Percentiles rank a stretch among this genome's conserved stretches.
These are phyloP conservation scores for Erythrocebus patas DNA, from an alignment of 2,113 vertebrate genomes.

Conservation along the genomic window DNA sequence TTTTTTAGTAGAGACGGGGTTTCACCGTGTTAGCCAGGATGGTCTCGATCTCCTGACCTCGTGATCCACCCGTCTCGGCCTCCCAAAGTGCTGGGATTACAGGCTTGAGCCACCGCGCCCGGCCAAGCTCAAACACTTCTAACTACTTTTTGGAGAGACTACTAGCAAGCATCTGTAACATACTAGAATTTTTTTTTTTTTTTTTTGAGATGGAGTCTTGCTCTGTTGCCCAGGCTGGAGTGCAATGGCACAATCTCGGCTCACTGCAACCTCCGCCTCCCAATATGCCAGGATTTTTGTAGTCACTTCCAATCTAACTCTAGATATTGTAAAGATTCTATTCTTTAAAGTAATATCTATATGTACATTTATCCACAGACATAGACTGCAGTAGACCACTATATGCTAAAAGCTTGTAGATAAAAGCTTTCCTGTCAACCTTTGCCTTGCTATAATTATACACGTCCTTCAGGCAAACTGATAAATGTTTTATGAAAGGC, in stretches of 20 bases:
- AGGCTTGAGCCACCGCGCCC: too few species aligned
- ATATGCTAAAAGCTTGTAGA: not conserved
- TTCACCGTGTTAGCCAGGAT: too few species aligned
- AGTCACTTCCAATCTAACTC: not conserved
- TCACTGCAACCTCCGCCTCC: too few species aligned
- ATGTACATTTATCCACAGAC: not conserved
- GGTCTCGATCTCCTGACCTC: too few species aligned
- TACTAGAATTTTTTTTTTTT: not conserved
- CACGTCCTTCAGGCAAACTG: not conserved
- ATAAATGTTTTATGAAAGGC: not conserved
- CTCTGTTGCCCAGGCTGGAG: too few species aligned
- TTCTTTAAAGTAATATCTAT: not conserved
- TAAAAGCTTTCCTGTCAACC: not conserved
- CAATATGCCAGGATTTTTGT: not conserved
- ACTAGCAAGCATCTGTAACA: not conserved
- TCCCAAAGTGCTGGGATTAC: too few species aligned
- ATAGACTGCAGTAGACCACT: not conserved
- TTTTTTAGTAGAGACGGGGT: too few species aligned
- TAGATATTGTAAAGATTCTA: not conserved
- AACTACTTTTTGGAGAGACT: not conserved
- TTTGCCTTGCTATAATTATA: not conserved
- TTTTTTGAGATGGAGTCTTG: too few species aligned
- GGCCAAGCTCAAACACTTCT: not conserved
- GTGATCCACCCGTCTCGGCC: too few species aligned
- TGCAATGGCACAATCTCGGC: too few species aligned